Evolutionary conservation across 1,140 invertebrate species (phyloP), one percentile per base, ranked within the genome.

Genomic region (Ips nitidus): DNA sequence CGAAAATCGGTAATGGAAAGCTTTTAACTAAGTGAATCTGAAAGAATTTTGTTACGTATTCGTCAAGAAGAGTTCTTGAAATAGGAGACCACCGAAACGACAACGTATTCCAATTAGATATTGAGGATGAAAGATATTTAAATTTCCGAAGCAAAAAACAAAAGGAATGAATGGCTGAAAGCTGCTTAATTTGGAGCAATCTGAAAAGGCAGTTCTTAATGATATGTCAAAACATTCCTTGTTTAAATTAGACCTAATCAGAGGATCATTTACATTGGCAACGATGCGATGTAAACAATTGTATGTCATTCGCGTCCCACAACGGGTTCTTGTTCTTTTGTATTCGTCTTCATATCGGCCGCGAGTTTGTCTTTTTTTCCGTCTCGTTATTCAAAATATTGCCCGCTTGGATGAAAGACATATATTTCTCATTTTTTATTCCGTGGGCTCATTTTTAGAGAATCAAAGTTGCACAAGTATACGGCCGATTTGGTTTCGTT

Each of bases 351-450:
- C 66, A 68, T 68, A 68, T 68, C 66, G 66, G 45, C 57, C 53
- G 66, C 43, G 56, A 53, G 57, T 53, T 68, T 7, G 43, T 59
- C 66, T 68, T 68, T 68, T 66, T 68, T 68, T 68, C 66, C 60
- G 66, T 68, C 66, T 68, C 66, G 66, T 68, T 68, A 68, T 68
- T 68, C 66, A 68, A 68, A 68, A 68, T 68, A 68, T 68, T 68
- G 66, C 66, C 66, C 57, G 56, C 47, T 61, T 52, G 58, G 45
- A 68, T 68, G 56, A 68, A 68, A 68, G 66, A 68, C 66, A 60
- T 68, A 68, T 68, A 68, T 58, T 66, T 58, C 56, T 66, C 42
- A 58, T 66, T 66, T 66, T 66, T 66, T 66, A 66, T 66, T 66
- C 65, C 41, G 55, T 38, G 39, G 52, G 65, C 65, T 66, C 65